These are phyloP conservation scores for Iselma pallidipennis DNA, from an alignment of 2,888 invertebrate genomes.

Conservation along the genomic window DNA sequence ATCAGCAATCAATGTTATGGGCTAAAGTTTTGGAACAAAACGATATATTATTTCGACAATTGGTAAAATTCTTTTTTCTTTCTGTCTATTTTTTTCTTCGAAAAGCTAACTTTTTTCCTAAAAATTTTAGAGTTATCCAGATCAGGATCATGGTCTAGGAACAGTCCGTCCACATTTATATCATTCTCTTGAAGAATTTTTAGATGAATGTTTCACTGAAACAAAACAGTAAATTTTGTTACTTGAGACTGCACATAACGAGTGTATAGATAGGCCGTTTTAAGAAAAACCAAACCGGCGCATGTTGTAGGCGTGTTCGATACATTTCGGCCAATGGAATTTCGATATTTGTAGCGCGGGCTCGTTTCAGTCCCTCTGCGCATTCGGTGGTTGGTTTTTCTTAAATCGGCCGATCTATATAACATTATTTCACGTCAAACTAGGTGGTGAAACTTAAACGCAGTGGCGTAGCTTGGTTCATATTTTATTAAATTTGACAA, in stretches of 20 bases:
- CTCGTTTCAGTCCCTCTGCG: too few species aligned
- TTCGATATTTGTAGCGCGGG: too few species aligned
- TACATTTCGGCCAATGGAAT: too few species aligned
- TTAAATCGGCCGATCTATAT: too few species aligned
- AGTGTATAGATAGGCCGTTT: neutral
- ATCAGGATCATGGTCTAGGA: constrained; percentile 87
- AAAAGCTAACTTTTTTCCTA: neutral
- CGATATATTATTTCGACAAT: constrained; percentile 89
- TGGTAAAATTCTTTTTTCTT: constrained; percentile 63
- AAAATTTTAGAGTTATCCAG: constrained; percentile 83
- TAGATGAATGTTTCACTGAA: constrained; percentile 63
- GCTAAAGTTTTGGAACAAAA: constrained; percentile 82
- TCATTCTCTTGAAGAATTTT: constrained; percentile 85
- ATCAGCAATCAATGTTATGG: constrained; percentile 93
- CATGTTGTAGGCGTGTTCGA: too few species aligned
- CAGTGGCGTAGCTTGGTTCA: too few species aligned
- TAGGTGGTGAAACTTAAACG: too few species aligned
- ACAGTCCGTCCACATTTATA: constrained; percentile 87
- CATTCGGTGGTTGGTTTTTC: too few species aligned
- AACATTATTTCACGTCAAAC: too few species aligned
- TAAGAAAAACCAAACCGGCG: too few species aligned
- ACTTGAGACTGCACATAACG: constrained; percentile 1
- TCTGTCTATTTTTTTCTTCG: neutral
- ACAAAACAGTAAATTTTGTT: constrained; percentile 17
- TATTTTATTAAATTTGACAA: too few species aligned